A percentile compares a stretch with the other conserved stretches of the same genome.
phyloP scores from a whole-genome alignment of 2,888 invertebrate species.

The Hemaris fuciformis region DNA sequence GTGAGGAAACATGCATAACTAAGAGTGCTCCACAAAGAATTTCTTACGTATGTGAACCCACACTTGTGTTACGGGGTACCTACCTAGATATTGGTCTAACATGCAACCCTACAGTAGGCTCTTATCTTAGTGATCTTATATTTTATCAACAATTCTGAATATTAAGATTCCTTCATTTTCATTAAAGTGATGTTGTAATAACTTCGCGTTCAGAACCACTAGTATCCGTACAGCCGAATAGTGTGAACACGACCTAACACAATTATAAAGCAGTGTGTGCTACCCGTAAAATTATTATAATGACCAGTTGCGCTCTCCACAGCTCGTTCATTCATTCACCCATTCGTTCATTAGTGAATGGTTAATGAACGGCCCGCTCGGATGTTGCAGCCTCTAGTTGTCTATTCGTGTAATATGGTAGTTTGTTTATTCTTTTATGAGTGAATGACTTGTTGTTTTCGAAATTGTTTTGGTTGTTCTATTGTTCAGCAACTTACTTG shows the following conservation, averaged over 20 bases:
- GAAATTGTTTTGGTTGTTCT: background rate
- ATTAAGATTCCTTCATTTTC: too few relatives aligned
- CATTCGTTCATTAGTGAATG: slow-evolving; percentile 37
- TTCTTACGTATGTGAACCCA: too few relatives aligned
- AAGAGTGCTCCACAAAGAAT: too few relatives aligned
- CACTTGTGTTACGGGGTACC: too few relatives aligned
- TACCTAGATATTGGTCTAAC: too few relatives aligned
- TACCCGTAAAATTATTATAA: slow-evolving; percentile 44
- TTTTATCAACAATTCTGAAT: too few relatives aligned
- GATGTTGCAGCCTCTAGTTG: slow-evolving; percentile 15
- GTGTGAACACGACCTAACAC: slow-evolving; percentile 1
- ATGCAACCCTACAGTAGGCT: too few relatives aligned
- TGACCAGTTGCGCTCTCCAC: slow-evolving; percentile 26
- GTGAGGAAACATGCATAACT: too few relatives aligned
- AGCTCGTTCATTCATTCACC: slow-evolving; percentile 32
- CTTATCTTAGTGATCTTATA: too few relatives aligned
- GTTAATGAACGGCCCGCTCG: slow-evolving; percentile 38
- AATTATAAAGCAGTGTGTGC: background rate
- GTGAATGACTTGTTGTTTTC: background rate
- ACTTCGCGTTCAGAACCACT: background rate
- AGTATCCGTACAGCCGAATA: background rate
- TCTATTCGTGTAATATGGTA: slow-evolving; percentile 4
- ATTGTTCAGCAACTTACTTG: too few relatives aligned
- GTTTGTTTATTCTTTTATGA: background rate
- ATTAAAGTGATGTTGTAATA: background rate